A percentile compares a stretch with the other conserved stretches of the same genome.
Conservation (phyloP, 2,888 invertebrate species). For the Phorcus lineatus region DNA sequence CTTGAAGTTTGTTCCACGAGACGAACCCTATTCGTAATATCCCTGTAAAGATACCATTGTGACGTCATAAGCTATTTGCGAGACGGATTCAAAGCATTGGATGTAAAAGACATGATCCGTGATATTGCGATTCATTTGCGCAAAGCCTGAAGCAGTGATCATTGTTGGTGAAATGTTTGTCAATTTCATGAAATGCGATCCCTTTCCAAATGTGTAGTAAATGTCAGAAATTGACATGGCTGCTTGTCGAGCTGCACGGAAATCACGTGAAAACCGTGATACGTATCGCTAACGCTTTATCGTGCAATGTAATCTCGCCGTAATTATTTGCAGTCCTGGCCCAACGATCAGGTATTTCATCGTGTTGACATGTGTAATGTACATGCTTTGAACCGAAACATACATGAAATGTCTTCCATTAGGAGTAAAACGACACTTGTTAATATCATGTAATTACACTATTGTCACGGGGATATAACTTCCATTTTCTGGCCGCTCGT, state of each 20-base stretch:
- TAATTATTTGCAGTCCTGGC: background rate
- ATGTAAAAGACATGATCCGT: background rate
- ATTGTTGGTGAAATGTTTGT: constrained; percentile 15
- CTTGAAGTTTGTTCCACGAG: too few relatives aligned
- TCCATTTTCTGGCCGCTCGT: background rate
- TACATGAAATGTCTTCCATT: constrained; percentile 13
- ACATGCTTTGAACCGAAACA: constrained; percentile 22
- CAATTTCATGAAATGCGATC: constrained; percentile 17
- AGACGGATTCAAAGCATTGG: too few relatives aligned
- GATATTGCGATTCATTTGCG: background rate
- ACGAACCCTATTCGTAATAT: too few relatives aligned
- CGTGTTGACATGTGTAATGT: constrained; percentile 16
- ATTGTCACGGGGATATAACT: constrained; percentile 11
- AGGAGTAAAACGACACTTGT: constrained; percentile 16
- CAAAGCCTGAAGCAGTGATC: background rate
- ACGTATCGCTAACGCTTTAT: background rate
- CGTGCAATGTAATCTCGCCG: constrained; percentile 14
- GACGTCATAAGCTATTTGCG: too few relatives aligned
- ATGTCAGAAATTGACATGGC: background rate
- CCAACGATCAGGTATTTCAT: background rate
- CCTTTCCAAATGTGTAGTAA: background rate
- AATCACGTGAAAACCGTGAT: constrained; percentile 11
- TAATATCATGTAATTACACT: constrained; percentile 13
- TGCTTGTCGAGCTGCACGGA: background rate
- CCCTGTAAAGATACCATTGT: too few relatives aligned